Evolutionary conservation across 1,140 invertebrate genomes (phyloP).

Genomic region (Trachymyrmex septentrionalis): DNA sequence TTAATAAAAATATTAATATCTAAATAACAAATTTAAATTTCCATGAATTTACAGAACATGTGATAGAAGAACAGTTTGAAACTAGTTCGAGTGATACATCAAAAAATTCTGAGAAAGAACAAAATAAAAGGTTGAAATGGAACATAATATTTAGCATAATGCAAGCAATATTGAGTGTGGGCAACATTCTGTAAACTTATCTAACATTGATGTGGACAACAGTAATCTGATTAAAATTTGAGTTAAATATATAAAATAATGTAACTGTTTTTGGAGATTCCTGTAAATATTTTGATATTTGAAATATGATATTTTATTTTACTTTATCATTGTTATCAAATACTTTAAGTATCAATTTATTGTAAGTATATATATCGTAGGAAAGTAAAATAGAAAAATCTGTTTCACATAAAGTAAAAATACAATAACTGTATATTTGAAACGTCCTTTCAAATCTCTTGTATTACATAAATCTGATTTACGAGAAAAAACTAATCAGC

Average conservation of each 20-base stretch:
- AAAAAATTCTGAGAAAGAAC: not conserved
- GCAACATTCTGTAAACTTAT: not conserved
- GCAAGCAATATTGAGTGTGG: not conserved
- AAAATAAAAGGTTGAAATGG: not conserved
- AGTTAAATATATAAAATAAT: slow-evolving; percentile 11
- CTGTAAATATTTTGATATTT: not conserved
- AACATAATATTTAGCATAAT: not conserved
- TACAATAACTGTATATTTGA: not conserved
- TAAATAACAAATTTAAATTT: not conserved
- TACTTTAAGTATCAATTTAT: not conserved
- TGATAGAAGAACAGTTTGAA: not conserved
- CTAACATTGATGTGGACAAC: not conserved
- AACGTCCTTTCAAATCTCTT: not conserved
- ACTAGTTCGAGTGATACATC: not conserved
- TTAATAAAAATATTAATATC: not conserved
- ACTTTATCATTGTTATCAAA: not conserved
- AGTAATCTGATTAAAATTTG: not conserved
- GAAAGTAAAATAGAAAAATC: not conserved
- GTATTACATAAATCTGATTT: too few relatives aligned
- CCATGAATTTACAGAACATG: not conserved
- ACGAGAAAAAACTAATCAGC: too few relatives aligned
- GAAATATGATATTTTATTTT: too few relatives aligned
- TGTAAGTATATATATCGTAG: not conserved
- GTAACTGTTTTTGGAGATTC: not conserved
- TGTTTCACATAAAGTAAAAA: not conserved